Evolutionary conservation across 2,888 invertebrate genomes (phyloP).

Genomic region (Patella caerulea): DNA sequence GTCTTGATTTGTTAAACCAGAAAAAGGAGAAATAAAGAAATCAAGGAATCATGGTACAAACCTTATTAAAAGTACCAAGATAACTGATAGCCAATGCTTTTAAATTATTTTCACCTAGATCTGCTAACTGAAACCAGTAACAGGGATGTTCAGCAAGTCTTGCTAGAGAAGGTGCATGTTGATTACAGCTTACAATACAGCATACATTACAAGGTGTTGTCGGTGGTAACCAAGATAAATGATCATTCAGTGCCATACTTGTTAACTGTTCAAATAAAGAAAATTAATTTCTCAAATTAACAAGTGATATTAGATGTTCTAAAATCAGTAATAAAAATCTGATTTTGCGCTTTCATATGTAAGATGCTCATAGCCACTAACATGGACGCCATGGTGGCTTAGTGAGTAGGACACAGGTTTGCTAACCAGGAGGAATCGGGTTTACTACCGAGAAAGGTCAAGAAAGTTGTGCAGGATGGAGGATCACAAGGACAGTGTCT

Average conservation of each 20-base stretch:
- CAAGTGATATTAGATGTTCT: too few species aligned
- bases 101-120: slow-evolving; percentile 43
- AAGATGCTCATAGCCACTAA: too few species aligned
- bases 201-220: slow-evolving; percentile 53
- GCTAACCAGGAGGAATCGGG: too few species aligned
- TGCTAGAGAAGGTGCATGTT: slow-evolving; percentile 49
- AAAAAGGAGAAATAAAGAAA: not conserved
- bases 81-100: slow-evolving; percentile 46
- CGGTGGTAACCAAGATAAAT: slow-evolving; percentile 62
- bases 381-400: too few species aligned
- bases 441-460: too few species aligned
- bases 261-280: slow-evolving; percentile 39
- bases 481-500: too few species aligned
- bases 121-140: slow-evolving; percentile 40
- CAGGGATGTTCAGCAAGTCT: slow-evolving; percentile 49
- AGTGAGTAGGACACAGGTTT: too few species aligned
- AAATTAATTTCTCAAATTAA: too few species aligned
- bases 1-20: too few species aligned
- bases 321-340: too few species aligned
- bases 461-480: too few species aligned
- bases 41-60: slow-evolving; percentile 28
- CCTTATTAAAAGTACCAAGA: slow-evolving; percentile 60
- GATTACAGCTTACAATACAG: slow-evolving; percentile 57
- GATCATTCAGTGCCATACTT: slow-evolving; percentile 36
- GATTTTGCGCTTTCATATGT: too few species aligned